These are phyloP conservation scores for Coelinius sp. DNA, from an alignment of 2,888 invertebrate genomes.

Conservation along the genomic window DNA sequence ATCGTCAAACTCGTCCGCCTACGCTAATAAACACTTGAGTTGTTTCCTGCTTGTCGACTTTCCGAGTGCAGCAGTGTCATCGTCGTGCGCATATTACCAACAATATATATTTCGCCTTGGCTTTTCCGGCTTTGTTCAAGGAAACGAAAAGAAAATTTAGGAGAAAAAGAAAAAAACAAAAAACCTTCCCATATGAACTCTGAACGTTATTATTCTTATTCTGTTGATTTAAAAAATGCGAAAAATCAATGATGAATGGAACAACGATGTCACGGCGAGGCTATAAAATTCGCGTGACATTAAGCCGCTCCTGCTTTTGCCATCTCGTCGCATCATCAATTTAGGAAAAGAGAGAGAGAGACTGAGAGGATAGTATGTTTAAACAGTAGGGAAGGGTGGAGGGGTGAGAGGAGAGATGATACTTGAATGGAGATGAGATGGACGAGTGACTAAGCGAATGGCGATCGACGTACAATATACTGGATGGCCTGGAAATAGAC, in stretches of 20 bases:
- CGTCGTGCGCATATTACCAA: background rate
- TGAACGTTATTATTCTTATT: background rate
- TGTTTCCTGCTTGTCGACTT: conserved; percentile 1
- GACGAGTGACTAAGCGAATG: conserved; percentile 31
- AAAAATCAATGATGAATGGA: conserved; percentile 15
- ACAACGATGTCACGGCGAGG: conserved; percentile 29
- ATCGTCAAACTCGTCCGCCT: conserved; percentile 46
- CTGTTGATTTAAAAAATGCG: background rate
- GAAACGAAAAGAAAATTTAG: background rate
- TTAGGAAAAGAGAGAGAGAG: no score
- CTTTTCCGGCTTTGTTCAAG: background rate
- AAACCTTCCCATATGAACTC: background rate
- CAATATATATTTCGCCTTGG: conserved; percentile 11
- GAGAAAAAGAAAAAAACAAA: background rate
- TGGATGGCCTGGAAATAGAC: conserved; percentile 55
- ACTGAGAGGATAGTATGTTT: conserved; percentile 40
- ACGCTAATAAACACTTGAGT: conserved; percentile 33
- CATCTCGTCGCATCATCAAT: conserved; percentile 22
- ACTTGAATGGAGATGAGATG: background rate
- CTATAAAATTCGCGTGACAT: conserved; percentile 51
- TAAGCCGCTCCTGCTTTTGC: conserved; percentile 44
- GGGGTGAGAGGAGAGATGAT: background rate
- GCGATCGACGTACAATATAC: conserved; percentile 27
- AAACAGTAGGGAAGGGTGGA: background rate
- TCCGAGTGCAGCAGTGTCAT: background rate